Evolutionary conservation across 2,888 invertebrate species (phyloP).

Genomic region (Coelogynopora nodosa): DNA sequence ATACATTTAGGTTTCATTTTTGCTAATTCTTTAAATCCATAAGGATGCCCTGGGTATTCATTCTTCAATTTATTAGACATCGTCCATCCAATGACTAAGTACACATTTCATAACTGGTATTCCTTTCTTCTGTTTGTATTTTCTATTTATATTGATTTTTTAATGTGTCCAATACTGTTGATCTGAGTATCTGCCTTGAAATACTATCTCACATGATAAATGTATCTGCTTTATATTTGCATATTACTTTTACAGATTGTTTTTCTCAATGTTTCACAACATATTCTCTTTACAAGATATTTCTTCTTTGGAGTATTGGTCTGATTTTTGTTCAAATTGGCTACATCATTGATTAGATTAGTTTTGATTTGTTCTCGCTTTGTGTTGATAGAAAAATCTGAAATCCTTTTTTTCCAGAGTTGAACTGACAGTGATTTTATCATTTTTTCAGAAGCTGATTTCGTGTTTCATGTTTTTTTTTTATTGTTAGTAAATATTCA

Average conservation of each 20-base stretch:
- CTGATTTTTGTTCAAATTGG: neutral
- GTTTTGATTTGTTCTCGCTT: neutral
- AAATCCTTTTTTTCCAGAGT: neutral
- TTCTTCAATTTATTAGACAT: neutral
- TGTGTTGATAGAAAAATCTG: neutral
- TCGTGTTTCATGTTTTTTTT: too few relatives aligned
- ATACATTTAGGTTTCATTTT: neutral
- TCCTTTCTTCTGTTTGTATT: neutral
- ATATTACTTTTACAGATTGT: neutral
- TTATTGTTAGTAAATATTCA: too few relatives aligned
- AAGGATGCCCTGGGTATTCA: neutral
- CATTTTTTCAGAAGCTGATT: neutral
- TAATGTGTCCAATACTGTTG: neutral
- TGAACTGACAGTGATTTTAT: neutral
- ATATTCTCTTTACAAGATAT: neutral
- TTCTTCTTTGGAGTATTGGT: neutral
- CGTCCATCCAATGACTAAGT: neutral
- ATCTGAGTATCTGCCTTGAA: neutral
- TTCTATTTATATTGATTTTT: neutral
- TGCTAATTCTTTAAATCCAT: too few relatives aligned
- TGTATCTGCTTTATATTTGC: neutral
- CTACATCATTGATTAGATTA: neutral
- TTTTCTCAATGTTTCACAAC: neutral
- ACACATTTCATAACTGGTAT: neutral
- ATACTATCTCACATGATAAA: neutral